A percentile compares a stretch with the other conserved stretches of the same genome.
Conservation (phyloP, 2,113 vertebrate species). For the Gila orcuttii region DNA sequence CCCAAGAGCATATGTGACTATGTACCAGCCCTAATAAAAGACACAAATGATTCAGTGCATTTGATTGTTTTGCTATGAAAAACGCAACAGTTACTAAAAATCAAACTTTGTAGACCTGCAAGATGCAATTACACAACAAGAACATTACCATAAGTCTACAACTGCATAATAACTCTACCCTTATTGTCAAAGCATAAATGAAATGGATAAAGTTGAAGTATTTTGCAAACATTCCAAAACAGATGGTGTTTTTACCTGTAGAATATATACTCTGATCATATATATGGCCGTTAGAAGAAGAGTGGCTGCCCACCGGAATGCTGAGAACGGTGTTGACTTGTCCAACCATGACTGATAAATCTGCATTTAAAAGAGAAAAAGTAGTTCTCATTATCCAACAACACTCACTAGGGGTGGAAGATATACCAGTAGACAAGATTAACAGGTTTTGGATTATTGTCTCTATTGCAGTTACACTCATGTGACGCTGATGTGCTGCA, state of each 20-base stretch:
- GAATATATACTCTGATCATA: constrained; percentile 98
- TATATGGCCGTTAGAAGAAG: constrained; percentile 90
- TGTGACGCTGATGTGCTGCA: too few relatives aligned
- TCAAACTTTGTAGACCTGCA: background rate
- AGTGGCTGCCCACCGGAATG: constrained; percentile 88
- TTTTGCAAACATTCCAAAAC: background rate
- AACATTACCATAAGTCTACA: background rate
- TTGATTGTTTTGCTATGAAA: background rate
- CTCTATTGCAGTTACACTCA: too few relatives aligned
- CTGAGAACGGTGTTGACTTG: constrained; percentile 93
- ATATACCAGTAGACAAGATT: too few relatives aligned
- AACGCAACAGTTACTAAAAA: background rate
- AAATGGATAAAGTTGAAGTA: background rate
- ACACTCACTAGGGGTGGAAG: too few relatives aligned
- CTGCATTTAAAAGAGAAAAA: constrained; percentile 69
- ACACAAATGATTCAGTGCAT: background rate
- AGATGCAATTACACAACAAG: background rate
- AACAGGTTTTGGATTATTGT: too few relatives aligned
- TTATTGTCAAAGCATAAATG: background rate
- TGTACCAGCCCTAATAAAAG: constrained; percentile 81
- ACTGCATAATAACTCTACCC: background rate
- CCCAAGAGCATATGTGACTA: constrained; percentile 83
- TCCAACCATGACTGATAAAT: constrained; percentile 98
- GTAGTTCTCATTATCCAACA: background rate
- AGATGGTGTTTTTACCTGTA: constrained; percentile 81